A percentile compares a stretch with the other conserved stretches of the same genome.
Evolutionary conservation across 2,888 invertebrate genomes (phyloP).

Genomic region (Aporophyla nigra): DNA sequence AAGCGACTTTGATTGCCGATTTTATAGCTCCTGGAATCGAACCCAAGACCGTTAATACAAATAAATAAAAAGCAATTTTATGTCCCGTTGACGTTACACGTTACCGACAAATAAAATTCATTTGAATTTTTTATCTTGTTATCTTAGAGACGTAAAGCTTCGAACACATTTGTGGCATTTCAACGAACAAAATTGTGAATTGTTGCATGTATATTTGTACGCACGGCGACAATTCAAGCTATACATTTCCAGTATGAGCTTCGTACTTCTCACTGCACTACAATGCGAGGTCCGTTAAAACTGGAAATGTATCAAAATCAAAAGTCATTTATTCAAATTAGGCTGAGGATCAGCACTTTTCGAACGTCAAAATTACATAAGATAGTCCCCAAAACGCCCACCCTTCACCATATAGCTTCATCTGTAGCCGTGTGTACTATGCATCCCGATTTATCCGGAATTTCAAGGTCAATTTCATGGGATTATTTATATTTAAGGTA

Average conservation of each 20-base stretch:
- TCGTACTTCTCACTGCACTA: too few species aligned
- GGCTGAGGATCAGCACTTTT: too few species aligned
- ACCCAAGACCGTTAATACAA: conserved; percentile 64
- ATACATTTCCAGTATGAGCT: too few species aligned
- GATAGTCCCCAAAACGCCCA: too few species aligned
- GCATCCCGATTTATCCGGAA: neutral
- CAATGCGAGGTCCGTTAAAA: too few species aligned
- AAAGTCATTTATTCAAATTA: too few species aligned
- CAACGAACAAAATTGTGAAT: neutral
- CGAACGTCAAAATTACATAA: too few species aligned
- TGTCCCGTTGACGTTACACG: conserved; percentile 39
- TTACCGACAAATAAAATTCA: conserved; percentile 42
- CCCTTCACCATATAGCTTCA: too few species aligned
- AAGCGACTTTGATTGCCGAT: conserved; percentile 70
- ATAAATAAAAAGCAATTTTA: conserved; percentile 66
- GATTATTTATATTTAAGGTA: neutral
- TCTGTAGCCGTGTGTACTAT: too few species aligned
- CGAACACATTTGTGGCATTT: neutral
- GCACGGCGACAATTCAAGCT: too few species aligned
- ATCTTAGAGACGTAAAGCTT: neutral
- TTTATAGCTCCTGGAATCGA: conserved; percentile 69
- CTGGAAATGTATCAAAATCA: too few species aligned
- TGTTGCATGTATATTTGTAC: too few species aligned
- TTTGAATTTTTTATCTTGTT: conserved; percentile 40
- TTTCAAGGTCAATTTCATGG: neutral